Base-by-base conservation (phyloP, 2,113 vertebrate species). In the Myotis yumanensis region DNA sequence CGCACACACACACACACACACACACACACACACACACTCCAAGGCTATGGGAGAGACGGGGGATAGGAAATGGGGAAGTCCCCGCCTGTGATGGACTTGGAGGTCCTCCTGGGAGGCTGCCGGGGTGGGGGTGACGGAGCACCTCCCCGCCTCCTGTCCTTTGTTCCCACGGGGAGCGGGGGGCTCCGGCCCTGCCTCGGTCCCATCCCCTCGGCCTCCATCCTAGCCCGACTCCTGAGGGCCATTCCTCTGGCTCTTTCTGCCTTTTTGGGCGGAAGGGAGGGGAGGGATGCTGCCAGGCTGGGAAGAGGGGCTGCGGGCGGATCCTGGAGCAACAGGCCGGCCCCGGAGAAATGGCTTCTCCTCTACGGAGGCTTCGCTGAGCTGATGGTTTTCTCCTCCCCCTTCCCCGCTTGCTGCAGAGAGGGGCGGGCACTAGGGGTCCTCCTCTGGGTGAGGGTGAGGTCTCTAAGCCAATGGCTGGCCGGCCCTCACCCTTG, bases 301-400 rank as follows among this genome's bases (percentile, higher is more conserved):
- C 87, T 93, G 86, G 66, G 51, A 92, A 89, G 84, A 76, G 69
- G 46, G 46, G 46, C 64, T 64, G 68, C 57, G 83, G 76, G 71
- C 0, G 7, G 84, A 79, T 90, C 71, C 83, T 77, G 23, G 59
- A 94, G 94, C 95, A 77, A 95, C 90, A 92, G 95, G 95, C 95
- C 9, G 2, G 79, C 71, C 30, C 76, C 68, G 46, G 76, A 94
- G 80, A 95, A 96, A 97, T 87, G 95, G 95, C 92, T 96, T 85
- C 81, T 73, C 2, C 75, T 87, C 20, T 5, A 0, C 43, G 43
- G 73, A 84, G 76, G 88, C 52, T 91, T 95, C 54, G 75, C n/a
- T n/a, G 75, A 66, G 43, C 52, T 86, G 35, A 52, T 73, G 68
- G 5, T 83, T 77, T 86, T 18, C 51, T 90, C 48, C 62, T 75